Percentiles rank a stretch among this genome's conserved stretches.
These are phyloP conservation scores for Drosophila trichaetosa DNA, from an alignment of 2,888 invertebrate species.

Conservation along the genomic window DNA sequence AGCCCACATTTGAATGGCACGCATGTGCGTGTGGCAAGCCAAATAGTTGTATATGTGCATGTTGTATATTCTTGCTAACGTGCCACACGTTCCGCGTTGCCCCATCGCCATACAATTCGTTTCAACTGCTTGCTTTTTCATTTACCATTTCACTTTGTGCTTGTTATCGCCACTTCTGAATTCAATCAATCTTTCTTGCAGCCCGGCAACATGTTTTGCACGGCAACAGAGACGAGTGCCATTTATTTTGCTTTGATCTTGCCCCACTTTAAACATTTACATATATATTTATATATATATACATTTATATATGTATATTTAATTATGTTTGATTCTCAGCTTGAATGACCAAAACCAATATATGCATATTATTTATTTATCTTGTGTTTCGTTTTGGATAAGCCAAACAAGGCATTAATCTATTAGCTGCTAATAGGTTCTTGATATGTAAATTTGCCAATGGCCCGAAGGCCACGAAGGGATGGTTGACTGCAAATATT, in stretches of 20 bases:
- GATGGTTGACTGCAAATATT: constrained; percentile 65
- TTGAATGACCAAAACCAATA: constrained; percentile 12
- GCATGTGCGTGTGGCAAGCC: constrained; percentile 68
- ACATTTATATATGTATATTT: constrained; percentile 4
- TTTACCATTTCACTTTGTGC: constrained; percentile 74
- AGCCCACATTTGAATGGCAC: constrained; percentile 78
- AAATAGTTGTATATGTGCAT: constrained; percentile 60
- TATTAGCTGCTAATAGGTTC: constrained; percentile 78
- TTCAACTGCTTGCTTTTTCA: constrained; percentile 72
- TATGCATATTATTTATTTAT: not conserved
- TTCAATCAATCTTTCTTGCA: constrained; percentile 76
- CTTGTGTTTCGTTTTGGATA: constrained; percentile 8
- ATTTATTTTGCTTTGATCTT: constrained; percentile 24
- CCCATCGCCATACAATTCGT: not conserved
- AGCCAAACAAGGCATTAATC: constrained; percentile 71
- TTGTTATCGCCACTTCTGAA: constrained; percentile 79
- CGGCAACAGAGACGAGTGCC: constrained; percentile 53
- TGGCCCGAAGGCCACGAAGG: constrained; percentile 45
- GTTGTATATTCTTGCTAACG: constrained; percentile 47
- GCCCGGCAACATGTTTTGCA: constrained; percentile 53
- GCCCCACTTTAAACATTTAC: not conserved
- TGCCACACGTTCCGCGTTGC: constrained; percentile 36
- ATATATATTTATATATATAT: no score
- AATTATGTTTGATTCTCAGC: constrained; percentile 56
- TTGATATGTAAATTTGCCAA: constrained; percentile 69